Evolutionary conservation across 30 jellyfish, hydroid and myxozoan species (phyloP).

Genomic region (Aurelia sp.): DNA sequence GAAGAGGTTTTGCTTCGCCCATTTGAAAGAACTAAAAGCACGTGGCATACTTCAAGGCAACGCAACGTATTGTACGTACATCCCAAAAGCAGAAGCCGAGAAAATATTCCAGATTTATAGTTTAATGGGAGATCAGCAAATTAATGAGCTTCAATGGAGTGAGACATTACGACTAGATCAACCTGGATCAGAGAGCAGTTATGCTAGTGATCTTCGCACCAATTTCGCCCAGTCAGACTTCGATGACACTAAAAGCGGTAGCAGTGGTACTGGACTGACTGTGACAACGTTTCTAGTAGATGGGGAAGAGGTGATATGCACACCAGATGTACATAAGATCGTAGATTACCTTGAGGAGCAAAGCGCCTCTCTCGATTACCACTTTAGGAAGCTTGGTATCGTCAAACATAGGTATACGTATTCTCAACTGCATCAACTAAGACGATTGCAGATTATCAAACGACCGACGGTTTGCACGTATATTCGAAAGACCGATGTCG

Average conservation of each 20-base stretch:
- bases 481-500: slow-evolving; percentile 84
- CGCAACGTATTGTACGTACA: slow-evolving; percentile 98
- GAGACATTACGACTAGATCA: slow-evolving; percentile 85
- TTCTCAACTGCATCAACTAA: slow-evolving; percentile 97
- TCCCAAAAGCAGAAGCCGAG: slow-evolving; percentile 95
- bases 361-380: slow-evolving; percentile 98
- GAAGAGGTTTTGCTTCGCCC: slow-evolving; percentile 98
- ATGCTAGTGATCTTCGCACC: slow-evolving; percentile 4
- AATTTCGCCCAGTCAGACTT: slow-evolving; percentile 26
- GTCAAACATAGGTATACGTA: slow-evolving; percentile 91
- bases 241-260: slow-evolving; percentile 1
- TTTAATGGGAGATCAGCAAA: slow-evolving; percentile 91
- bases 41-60: slow-evolving; percentile 90
- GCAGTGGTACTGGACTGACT: slow-evolving; percentile 45
- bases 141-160: slow-evolving; percentile 85
- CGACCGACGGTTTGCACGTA: slow-evolving; percentile 98
- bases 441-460: slow-evolving; percentile 92
- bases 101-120: slow-evolving; percentile 93
- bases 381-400: slow-evolving; percentile 94
- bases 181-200: slow-evolving; percentile 24
- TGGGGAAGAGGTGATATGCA: slow-evolving; percentile 85
- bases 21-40: slow-evolving; percentile 89
- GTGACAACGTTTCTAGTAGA: slow-evolving; percentile 86
- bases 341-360: slow-evolving; percentile 97
- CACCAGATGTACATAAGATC: slow-evolving; percentile 97